Base-by-base conservation (phyloP, 2,888 invertebrate species). In the Ormia ochracea region DNA sequence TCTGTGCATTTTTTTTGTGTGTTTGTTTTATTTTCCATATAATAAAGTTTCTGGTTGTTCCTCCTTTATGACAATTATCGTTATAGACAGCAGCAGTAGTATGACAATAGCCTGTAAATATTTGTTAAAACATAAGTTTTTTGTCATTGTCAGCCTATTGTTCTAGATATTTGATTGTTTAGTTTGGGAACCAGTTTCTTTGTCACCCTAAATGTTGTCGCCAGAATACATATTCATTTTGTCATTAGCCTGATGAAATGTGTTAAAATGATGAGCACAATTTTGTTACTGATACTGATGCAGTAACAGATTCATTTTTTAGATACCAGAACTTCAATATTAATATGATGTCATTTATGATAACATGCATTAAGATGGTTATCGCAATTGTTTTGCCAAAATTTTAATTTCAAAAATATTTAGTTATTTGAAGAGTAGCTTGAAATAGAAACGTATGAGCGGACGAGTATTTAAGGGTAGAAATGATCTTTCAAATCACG, bases 111-210 rank as follows among this genome's bases (percentile, higher is more conserved):
- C 70, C 63, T 76, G 68, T 68, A 68, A 79, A 80, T 76, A 76
- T 80, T 73, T 80, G 61, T 58, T 68, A 50, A 68, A 76, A 76
- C 80, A 80, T 80, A 80, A 23, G 80, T 68, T 80, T 80, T 68
- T 73, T 73, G 80, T 80, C 80, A 65, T 63, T 23, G 1, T 41
- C 28, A 31, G 36, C 54, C 63, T 56, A 63, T 74, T 78, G 73
- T 69, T 68, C 10, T 38, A 28, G n/a, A n/a, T n/a, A n/a, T n/a
- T 26, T 17, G 33, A 28, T 63, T 78, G 54, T 68, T 66, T 59
- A 21, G 21, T 58, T 73, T 33, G 56, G 52, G 76, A 68, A 80
- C 80, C 76, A 76, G 80, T 80, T 80, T 76, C 28, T 77, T 72
- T 75, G 70, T 72, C 70, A 80, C 79, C 79, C 79, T 59, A 80